phyloP scores from a whole-genome alignment of 2,113 vertebrate species.

The Lepus europaeus region DNA sequence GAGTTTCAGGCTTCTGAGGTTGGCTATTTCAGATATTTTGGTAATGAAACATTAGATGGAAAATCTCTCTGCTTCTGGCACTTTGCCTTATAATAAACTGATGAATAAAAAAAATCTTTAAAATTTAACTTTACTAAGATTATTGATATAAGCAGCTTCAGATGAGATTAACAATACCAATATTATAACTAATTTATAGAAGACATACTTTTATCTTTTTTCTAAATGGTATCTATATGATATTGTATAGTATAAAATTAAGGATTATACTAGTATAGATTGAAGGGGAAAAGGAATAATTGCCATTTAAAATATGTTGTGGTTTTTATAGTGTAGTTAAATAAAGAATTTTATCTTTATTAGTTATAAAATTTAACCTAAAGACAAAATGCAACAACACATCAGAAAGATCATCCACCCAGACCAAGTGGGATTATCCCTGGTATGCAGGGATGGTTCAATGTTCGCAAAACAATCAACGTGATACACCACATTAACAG shows the following conservation, averaged over 20 bases:
- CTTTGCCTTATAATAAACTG: too few relatives aligned
- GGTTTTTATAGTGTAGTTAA: background rate
- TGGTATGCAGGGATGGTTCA: too few relatives aligned
- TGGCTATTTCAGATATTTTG: too few relatives aligned
- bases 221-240: background rate
- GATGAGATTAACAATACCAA: background rate
- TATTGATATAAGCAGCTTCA: background rate
- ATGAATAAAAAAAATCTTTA: too few relatives aligned
- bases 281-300: background rate
- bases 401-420: too few relatives aligned
- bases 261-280: background rate
- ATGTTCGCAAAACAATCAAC: too few relatives aligned
- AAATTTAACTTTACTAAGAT: background rate
- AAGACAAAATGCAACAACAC: background rate
- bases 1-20: too few relatives aligned
- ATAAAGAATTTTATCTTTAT: conserved; percentile 1
- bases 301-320: background rate
- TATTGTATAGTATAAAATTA: background rate
- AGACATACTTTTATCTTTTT: background rate
- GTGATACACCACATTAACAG: too few relatives aligned
- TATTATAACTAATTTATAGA: background rate
- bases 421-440: too few relatives aligned
- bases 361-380: background rate
- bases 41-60: too few relatives aligned
- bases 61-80: too few relatives aligned